Evolutionary conservation across 2,888 invertebrate genomes (phyloP).

Genomic region (Lymantria dispar): DNA sequence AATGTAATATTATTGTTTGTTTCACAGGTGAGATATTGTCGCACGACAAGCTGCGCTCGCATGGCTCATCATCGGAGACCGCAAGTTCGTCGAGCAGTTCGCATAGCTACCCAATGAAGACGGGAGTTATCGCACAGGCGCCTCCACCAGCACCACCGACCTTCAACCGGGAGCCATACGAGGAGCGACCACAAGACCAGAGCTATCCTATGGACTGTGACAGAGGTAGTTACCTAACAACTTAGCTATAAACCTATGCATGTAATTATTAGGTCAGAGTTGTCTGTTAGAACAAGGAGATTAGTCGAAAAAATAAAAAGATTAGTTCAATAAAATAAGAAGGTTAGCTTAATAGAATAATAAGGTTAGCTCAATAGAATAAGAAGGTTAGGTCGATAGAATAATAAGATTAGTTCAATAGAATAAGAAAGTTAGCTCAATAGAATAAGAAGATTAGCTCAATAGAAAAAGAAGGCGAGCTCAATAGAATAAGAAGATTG

Average conservation of each 20-base stretch:
- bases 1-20: neutral
- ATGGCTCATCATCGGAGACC: constrained; percentile 75
- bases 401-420: too few species aligned
- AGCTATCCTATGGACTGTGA: constrained; percentile 66
- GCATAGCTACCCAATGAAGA: constrained; percentile 49
- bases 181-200: constrained; percentile 41
- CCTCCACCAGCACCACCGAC: constrained; percentile 56
- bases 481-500: too few species aligned
- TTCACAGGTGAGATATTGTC: constrained; percentile 39
- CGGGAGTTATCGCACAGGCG: constrained; percentile 47
- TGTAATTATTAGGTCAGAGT: too few species aligned
- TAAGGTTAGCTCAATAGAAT: too few species aligned
- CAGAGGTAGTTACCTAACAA: constrained; percentile 45
- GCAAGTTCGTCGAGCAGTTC: constrained; percentile 82
- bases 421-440: too few species aligned
- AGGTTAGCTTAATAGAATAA: too few species aligned
- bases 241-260: neutral
- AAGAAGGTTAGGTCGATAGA: too few species aligned
- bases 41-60: constrained; percentile 49
- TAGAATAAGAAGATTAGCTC: too few species aligned
- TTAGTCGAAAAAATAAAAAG: too few species aligned
- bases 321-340: too few species aligned
- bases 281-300: too few species aligned
- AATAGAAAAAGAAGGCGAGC: too few species aligned
- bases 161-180: constrained; percentile 47